Evolutionary conservation across 2,113 vertebrate genomes (phyloP).

Genomic region (Haliaeetus leucogaster): DNA sequence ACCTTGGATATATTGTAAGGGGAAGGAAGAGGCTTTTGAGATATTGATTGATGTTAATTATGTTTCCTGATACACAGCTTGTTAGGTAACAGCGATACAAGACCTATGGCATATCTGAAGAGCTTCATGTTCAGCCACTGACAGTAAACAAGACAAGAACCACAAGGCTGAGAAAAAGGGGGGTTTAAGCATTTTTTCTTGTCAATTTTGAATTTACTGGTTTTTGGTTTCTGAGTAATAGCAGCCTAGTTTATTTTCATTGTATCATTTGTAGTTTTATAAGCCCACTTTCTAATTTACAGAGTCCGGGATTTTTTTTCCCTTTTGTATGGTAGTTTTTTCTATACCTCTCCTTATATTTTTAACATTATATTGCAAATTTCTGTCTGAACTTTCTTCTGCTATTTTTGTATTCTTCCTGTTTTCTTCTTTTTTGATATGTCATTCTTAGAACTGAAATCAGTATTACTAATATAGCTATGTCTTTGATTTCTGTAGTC

Average conservation of each 20-base stretch:
- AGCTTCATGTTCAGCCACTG: neutral
- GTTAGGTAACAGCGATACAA: neutral
- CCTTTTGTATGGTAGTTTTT: neutral
- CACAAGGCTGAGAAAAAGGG: neutral
- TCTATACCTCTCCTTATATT: neutral
- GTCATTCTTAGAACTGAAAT: neutral
- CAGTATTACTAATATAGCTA: neutral
- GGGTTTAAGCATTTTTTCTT: neutral
- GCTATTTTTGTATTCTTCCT: neutral
- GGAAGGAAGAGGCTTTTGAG: neutral
- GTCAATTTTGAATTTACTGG: neutral
- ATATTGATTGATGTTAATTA: neutral
- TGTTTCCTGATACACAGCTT: neutral
- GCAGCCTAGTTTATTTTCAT: neutral
- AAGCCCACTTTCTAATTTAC: neutral
- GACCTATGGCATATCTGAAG: neutral
- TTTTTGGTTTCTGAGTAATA: neutral
- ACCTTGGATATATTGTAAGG: neutral
- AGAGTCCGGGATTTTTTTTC: neutral
- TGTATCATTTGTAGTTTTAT: neutral
- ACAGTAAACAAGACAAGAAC: neutral
- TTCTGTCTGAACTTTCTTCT: neutral
- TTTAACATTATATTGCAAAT: neutral
- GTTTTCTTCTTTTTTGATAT: neutral
- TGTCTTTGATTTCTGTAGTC: neutral